Percentiles rank a stretch among this genome's conserved stretches.
Evolutionary conservation across 2,113 vertebrate genomes (phyloP).

Genomic region (Myxocyprinus asiaticus): DNA sequence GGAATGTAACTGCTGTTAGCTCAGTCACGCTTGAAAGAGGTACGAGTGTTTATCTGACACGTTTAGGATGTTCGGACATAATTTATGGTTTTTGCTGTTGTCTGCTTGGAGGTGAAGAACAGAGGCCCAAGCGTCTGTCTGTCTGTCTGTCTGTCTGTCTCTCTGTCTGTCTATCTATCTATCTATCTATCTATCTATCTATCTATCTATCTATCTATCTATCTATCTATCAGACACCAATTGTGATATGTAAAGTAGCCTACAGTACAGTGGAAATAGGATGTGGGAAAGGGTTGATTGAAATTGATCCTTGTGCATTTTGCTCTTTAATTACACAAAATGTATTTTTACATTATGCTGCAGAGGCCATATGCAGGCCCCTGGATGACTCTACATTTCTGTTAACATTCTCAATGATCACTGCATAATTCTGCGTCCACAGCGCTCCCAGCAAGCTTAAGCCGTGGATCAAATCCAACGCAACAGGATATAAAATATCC

Average conservation of each 20-base stretch:
- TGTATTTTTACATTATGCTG: conserved; percentile 50
- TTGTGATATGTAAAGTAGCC: neutral
- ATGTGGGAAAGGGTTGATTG: neutral
- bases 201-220: neutral
- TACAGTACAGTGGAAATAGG: no score
- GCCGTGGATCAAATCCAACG: conserved; percentile 77
- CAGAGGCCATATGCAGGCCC: conserved; percentile 60
- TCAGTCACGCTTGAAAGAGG: conserved; percentile 40
- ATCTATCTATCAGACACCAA: neutral
- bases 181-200: neutral
- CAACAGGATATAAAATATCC: conserved; percentile 71
- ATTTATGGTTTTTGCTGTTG: conserved; percentile 30
- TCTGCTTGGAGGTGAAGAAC: neutral
- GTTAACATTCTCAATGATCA: conserved; percentile 72
- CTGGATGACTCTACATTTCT: conserved; percentile 65
- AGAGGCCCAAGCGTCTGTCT: conserved; percentile 63
- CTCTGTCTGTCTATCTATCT: no score
- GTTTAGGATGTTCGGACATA: conserved; percentile 29
- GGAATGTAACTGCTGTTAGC: conserved; percentile 37
- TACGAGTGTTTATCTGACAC: conserved; percentile 44
- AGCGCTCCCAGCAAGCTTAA: conserved; percentile 75
- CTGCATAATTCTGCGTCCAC: conserved; percentile 73
- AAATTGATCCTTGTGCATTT: conserved; percentile 35
- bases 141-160: neutral
- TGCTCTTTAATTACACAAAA: conserved; percentile 41